Base-by-base conservation (phyloP, 2,888 invertebrate species). In the Caenorhabditis becei region DNA sequence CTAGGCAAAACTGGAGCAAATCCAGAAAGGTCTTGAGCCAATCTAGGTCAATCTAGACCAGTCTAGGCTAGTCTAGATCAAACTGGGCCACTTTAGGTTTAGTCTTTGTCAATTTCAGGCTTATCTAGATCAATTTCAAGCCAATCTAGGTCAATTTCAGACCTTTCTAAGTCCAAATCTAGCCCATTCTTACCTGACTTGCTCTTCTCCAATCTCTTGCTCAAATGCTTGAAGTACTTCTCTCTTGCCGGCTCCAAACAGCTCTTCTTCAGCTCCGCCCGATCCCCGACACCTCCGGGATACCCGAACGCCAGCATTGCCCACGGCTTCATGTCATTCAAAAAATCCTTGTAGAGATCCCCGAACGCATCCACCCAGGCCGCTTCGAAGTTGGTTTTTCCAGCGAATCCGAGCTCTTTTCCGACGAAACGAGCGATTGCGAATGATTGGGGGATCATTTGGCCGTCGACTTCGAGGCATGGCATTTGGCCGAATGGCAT, bases 241-340 rank as follows among this genome's bases (percentile, higher is more conserved):
- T 63, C 65, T 51, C 51, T 56, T 0, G 74, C 74, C 16, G 74
- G 74, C 23, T 58, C 49, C 65, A 74, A 49, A n/a, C 28, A 20
- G n/a, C 37, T 74, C 58, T 74, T 74, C 65, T 74, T 74, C 58
- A 74, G 44, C 51, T 74, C 74, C 8, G 47, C 74, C 18, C 74
- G 63, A 58, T 74, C 65, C 16, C 74, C 74, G 32, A 26, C 5
- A 7, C 14, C 37, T 49, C 74, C 74, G 1, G 74, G 74, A 49
- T 74, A 74, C n/a, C 74, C 74, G 49, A 74, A 74, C 2, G 58
- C 74, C 44, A 74, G 44, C 74, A 74, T 65, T 26, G 32, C 74
- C 74, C 74, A 74, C 28, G 74, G 74, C 51, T 74, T 74, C 74
- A 74, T 74, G 2, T 74, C 74, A 16, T n/a, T 51, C 28, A 74